Base-by-base conservation (phyloP, 2,113 vertebrate species). In the Thamnaconus septentrionalis region DNA sequence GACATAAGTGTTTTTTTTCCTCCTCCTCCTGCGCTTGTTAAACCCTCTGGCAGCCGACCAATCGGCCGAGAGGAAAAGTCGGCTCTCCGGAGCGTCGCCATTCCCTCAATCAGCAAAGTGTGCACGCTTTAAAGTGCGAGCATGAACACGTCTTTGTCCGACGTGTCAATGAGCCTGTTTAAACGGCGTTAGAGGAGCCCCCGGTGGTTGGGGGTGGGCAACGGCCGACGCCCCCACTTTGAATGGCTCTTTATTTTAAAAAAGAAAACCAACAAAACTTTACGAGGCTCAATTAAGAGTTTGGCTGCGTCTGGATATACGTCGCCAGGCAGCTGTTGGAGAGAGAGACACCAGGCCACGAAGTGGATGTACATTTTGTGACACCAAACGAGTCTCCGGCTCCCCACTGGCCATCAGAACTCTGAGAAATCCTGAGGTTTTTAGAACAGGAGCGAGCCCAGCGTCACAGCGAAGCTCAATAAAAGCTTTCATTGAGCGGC, bases 401-500 rank as follows among this genome's bases (percentile, higher is more conserved):
- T 71, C 70, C 73, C 75, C 12, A 45, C 60, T 12, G 53, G 49
- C 42, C 56, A 12, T 9, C 69, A 59, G 84, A 79, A 78, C 78
- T 74, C 4, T 75, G 71, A 76, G 61, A 73, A 80, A 75, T 70
- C 44, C 62, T 67, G 75, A 79, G 74, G 65, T 73, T 64, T 86
- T 78, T 56, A 84, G 71, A 73, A 65, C 18, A 31, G 18, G 18
- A 31, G 88, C 78, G 79, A 85, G 81, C 65, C 67, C 67, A 79
- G 85, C 61, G 68, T 78, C 69, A 78, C 79, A 62, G 58, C 12
- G 71, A 31, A 79, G 82, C 76, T 85, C 83, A 85, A 89, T 89
- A 89, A 89, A 90, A 85, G 76, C 83, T 72, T 90, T 86, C 85
- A 90, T 85, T 89, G 83, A 88, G 83, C 81, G 78, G 79, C 80